Percentiles rank a stretch among this genome's conserved stretches.
phyloP scores from a whole-genome alignment of 2,888 invertebrate genomes.

The Microctonus aethiopoides region DNA sequence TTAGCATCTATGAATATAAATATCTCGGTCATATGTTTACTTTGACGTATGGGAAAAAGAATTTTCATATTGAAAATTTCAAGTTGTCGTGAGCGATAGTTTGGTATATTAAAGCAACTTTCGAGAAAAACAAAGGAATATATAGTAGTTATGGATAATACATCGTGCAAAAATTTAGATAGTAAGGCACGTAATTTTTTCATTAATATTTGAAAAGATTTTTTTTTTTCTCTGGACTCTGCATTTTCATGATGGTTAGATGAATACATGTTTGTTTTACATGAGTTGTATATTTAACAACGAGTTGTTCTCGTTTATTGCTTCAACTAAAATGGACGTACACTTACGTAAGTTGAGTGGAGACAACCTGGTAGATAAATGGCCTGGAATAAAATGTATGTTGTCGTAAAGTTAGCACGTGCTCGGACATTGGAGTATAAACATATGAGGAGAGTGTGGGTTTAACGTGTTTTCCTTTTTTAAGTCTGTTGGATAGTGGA shows the following conservation, averaged over 20 bases:
- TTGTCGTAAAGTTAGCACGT: not conserved
- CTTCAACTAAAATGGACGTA: not conserved
- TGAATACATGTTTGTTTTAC: not conserved
- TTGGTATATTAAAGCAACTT: too few relatives aligned
- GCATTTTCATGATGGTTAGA: not conserved
- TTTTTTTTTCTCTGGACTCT: not conserved
- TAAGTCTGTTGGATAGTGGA: not conserved
- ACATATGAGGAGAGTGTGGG: not conserved
- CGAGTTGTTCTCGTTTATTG: not conserved
- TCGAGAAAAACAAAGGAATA: too few relatives aligned
- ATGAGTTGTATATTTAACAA: not conserved
- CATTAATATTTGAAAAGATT: not conserved
- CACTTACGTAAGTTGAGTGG: not conserved
- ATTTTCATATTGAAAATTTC: conserved; percentile 10
- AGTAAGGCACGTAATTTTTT: not conserved
- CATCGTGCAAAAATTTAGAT: too few relatives aligned
- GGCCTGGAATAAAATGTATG: not conserved
- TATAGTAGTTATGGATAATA: too few relatives aligned
- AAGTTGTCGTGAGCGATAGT: too few relatives aligned
- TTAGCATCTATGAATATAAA: not conserved
- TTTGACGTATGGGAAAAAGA: not conserved
- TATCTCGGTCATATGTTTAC: conserved; percentile 9
- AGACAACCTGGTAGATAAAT: not conserved
- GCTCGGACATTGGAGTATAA: not conserved
- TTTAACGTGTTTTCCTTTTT: not conserved